Evolutionary conservation across 2,113 vertebrate genomes (phyloP), one percentile per base, ranked within the genome.

Genomic region (Melanocharis versteri): DNA sequence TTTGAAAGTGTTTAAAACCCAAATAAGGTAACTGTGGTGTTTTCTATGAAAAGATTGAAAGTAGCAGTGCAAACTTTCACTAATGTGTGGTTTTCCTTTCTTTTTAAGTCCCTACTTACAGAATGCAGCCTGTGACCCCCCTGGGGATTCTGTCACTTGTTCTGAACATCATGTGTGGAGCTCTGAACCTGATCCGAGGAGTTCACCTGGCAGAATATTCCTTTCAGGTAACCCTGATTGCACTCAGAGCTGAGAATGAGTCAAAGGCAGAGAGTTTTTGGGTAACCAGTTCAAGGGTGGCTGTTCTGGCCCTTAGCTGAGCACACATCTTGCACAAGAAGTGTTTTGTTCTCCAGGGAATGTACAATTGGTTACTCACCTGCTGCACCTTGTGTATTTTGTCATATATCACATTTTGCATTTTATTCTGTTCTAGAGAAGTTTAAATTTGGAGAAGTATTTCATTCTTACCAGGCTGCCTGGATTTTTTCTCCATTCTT

Each of bases 161-260:
- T 50, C 98, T 99, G 64, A 99, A 99, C 97, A 99, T 99, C 97
- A 98, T 99, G 99, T 99, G 99, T 76, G 98, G 98, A 7, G 98
- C 99, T 42, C 96, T 99, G 95, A 99, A 99, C 86, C 98, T 99
- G 73, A 99, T 99, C 84, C 98, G 99, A 22, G 99, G 99, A 9
- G 98, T 99, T 81, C 99, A 99, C 95, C 98, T 99, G 3, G 98
- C 98, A 12, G 99, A 99, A 65, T 96, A 99, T 96, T 99, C 99
- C 13, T 98, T 99, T 73, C 99, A 99, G 99, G 99, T 99, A 98
- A 90, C 14, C 7, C 71, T 37, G 64, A 1, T 3, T 16, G 44
- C 35, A 11, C 31, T 12, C 21, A 48, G 6, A 35, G 53, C 16
- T 60, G 35, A 13, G 11, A 7, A 4, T 5, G 35, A 28, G 31